Conservation (phyloP, 2,797 vertebrate species). For the Dipus sagitta region DNA sequence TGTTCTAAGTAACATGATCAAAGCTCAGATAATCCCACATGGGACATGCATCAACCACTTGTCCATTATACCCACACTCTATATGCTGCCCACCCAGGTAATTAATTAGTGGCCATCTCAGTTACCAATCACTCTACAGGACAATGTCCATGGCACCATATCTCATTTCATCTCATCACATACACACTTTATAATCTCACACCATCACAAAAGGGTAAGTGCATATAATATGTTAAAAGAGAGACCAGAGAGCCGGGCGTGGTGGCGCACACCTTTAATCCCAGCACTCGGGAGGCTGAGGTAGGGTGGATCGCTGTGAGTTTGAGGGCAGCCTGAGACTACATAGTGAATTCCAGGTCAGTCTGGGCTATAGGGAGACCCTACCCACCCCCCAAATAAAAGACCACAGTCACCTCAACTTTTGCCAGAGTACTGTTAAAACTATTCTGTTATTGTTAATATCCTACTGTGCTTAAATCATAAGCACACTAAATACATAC, state of each 20-base stretch:
- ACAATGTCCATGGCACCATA: not conserved
- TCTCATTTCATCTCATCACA: not conserved
- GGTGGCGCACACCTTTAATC: too few species aligned
- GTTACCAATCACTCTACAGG: not conserved
- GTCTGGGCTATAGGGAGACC: too few species aligned
- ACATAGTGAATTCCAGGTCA: too few species aligned
- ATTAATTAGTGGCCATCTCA: not conserved
- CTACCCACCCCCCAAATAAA: too few species aligned
- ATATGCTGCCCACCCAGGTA: not conserved
- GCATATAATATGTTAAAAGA: not conserved
- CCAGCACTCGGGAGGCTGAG: too few species aligned
- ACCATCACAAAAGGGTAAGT: not conserved
- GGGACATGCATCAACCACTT: not conserved
- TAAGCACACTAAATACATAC: not conserved
- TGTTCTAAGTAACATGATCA: not conserved
- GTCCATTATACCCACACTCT: not conserved
- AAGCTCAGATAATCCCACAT: not conserved
- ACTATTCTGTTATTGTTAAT: not conserved
- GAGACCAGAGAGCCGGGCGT: too few species aligned
- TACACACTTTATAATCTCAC: not conserved
- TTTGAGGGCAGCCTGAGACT: too few species aligned
- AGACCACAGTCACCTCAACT: not conserved
- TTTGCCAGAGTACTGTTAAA: not conserved
- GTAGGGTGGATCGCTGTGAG: too few species aligned
- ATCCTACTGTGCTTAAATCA: not conserved